Evolutionary conservation across 2,888 invertebrate genomes (phyloP), one percentile per base, ranked within the genome.

Genomic region (Diplolepis rosae): DNA sequence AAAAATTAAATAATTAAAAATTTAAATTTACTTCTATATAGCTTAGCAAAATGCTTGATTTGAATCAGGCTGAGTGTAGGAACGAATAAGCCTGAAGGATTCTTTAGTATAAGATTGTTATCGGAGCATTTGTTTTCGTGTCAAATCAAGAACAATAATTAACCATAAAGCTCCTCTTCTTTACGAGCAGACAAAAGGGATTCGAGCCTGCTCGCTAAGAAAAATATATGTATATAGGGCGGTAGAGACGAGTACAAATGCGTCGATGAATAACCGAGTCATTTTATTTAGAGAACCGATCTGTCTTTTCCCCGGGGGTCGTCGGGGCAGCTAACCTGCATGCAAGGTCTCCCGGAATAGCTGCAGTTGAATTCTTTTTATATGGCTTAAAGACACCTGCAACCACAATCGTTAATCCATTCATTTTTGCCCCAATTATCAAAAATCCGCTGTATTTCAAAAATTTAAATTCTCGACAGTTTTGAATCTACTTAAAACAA

Each of bases 201-300:
- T 71, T 74, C 74, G 71, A 70, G 68, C 65, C 61, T 70, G 74
- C 69, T 73, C 68, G 76, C 77, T 77, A 73, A 75, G 79, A 80
- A 79, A 80, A 74, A 77, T 75, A 78, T 77, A 79, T 77, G 76
- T 75, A 78, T 77, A 79, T 77, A 75, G 76, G 77, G 71, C 75
- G 69, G 65, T 70, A 76, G 72, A 75, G 87, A 87, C 87, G 84
- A 82, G 85, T 86, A 87, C 86, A 87, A 88, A 88, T 88, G 85
- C 84, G 85, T 83, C 87, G 87, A 88, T 88, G 88, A 87, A 87
- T 87, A 88, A 87, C 87, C 86, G 80, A 87, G 87, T 87, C 86
- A 87, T 87, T 88, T 87, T 87, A 88, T 87, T 87, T 87, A 84
- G 84, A 86, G 86, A 87, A 87, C 82, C 87, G 82, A 87, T 88